Percentiles rank a stretch among this genome's conserved stretches.
Conservation (phyloP, 2,888 invertebrate genomes). For the Agonopterix alstromeriana region DNA sequence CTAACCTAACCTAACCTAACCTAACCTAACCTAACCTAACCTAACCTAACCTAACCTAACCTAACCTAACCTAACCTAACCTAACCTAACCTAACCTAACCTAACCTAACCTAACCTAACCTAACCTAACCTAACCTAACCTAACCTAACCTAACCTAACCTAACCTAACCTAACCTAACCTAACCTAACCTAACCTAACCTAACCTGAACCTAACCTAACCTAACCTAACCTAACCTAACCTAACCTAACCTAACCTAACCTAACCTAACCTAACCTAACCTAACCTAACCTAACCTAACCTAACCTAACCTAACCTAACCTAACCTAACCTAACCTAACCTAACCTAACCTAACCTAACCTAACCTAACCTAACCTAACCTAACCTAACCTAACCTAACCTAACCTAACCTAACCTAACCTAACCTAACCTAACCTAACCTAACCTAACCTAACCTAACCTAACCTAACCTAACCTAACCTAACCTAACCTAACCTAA, state of each 20-base stretch:
- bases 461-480: conserved; percentile 15
- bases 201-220: conserved; percentile 1
- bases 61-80: too few relatives aligned
- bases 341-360: conserved; percentile 13
- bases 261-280: conserved; percentile 16
- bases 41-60: too few relatives aligned
- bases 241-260: conserved; percentile 16
- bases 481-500: conserved; percentile 13
- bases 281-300: conserved; percentile 17
- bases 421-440: conserved; percentile 17
- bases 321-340: conserved; percentile 19
- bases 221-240: conserved; percentile 10
- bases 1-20: too few relatives aligned
- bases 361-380: conserved; percentile 13
- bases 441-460: conserved; percentile 15
- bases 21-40: too few relatives aligned
- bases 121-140: too few relatives aligned
- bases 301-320: conserved; percentile 17
- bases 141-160: too few relatives aligned
- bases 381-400: conserved; percentile 15
- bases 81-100: too few relatives aligned
- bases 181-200: too few relatives aligned
- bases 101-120: too few relatives aligned
- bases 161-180: too few relatives aligned
- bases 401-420: conserved; percentile 16